Percentiles rank a stretch among this genome's conserved stretches.
Conservation (phyloP, 2,888 invertebrate genomes). For the Tenthredo livida region DNA sequence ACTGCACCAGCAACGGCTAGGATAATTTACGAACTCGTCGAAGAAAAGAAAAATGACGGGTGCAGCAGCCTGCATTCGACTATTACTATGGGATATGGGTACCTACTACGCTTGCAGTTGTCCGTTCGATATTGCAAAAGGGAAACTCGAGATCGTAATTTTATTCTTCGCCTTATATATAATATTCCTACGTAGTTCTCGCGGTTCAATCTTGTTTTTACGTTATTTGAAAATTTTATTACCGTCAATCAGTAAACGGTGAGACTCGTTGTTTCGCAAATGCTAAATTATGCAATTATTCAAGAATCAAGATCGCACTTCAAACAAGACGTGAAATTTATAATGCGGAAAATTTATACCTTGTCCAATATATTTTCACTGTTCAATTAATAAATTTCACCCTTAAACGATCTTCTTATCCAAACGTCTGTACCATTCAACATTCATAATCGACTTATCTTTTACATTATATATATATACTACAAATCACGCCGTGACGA, state of each 20-base stretch:
- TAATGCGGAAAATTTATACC: no score
- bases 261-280: no score
- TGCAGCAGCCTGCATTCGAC: neutral
- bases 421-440: neutral
- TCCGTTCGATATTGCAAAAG: neutral
- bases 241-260: no score
- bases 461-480: no score
- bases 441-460: neutral
- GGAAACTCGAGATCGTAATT: slow-evolving; percentile 1
- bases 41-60: slow-evolving; percentile 23
- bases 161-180: neutral
- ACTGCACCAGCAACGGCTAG: slow-evolving; percentile 1
- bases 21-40: slow-evolving; percentile 40
- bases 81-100: neutral
- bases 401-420: no score
- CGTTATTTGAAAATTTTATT: no score
- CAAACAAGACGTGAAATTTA: no score
- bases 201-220: neutral
- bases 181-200: neutral
- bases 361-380: no score
- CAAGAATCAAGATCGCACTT: no score
- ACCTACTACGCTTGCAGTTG: neutral
- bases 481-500: neutral
- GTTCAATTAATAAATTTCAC: neutral
- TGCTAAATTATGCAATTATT: no score